Evolutionary conservation across 1,140 invertebrate species (phyloP), one percentile per base, ranked within the genome.

Genomic region (Scaptomyza hsui): DNA sequence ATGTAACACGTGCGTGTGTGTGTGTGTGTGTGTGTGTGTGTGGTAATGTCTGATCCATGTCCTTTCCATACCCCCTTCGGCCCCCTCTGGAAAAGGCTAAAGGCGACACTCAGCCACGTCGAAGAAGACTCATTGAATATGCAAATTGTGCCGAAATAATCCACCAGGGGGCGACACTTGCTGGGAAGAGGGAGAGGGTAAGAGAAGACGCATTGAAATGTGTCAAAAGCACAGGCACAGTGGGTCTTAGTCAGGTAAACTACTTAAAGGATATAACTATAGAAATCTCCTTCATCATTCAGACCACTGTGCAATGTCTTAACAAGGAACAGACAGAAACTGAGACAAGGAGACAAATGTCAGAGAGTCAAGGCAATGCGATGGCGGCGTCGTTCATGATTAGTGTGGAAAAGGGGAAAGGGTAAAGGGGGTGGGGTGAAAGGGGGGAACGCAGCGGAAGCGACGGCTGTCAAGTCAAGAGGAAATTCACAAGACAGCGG

Each of bases 141-240:
- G 78, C 82, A 86, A 88, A 86, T 88, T 88, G 86, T 75, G 80
- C 82, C 82, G 62, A 85, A 85, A 85, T 73, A 83, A 76, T 53
- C 57, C 71, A 72, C 63, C 16, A 55, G 69, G 29, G 53, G 62
- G 44, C 52, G 39, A 32, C 52, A 62, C 55, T 32, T 62, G 52
- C 29, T 62, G 44, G 21, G 19, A 53, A 7, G 4, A 12, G 47
- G 1, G 29, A 7, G 13, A 21, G 52, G 2, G 0, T 2, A 26
- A 57, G 5, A 7, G 6, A 3, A 12, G 0, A 10, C 12, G n/a
- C 13, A n/a, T 37, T 45, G 51, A 44, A 51, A 37, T 39, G 32
- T 48, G 45, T 13, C 26, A 29, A 29, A 29, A 29, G 26, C 26
- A 9, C 26, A 9, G 29, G 24, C 26, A 37, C 32, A 37, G 13